Evolutionary conservation across 2,888 invertebrate species (phyloP), one percentile per base, ranked within the genome.

Genomic region (Nymphalis polychloros): DNA sequence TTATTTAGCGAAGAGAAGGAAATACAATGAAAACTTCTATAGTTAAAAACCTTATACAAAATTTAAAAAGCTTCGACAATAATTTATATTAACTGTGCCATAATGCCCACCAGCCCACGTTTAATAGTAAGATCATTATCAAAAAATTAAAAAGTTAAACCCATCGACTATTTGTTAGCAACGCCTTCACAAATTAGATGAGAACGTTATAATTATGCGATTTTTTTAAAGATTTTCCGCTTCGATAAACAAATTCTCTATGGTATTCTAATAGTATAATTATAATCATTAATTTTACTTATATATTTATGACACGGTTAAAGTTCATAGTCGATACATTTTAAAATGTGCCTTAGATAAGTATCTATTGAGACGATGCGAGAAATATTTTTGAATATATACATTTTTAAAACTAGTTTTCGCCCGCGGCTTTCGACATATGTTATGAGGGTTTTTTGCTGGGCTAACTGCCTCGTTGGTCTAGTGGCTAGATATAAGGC

Each of bases 101-200:
- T 52, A 55, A 48, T 60, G 60, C 63, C 57, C 69, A 8, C 41
- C 78, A 75, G 76, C 72, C 74, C 77, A 77, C 78, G 76, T 78
- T 78, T 47, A 63, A 61, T 78, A 64, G 55, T 55, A 19, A 63
- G 48, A 90, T 89, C 77, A 81, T 84, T 84, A 90, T 90, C 89
- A 79, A 78, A 82, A 84, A 82, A 79, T 85, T 87, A 85, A 88
- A 87, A 88, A 80, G 76, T 81, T 80, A 80, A 72, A 77, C 79
- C 82, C 84, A 86, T 83, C 84, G 83, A 82, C 84, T 86, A 84
- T 87, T 85, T 82, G 81, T 81, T 78, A 77, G 83, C 70, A 78
- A 84, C 90, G 89, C 90, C 90, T 81, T 77, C 81, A 64, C 70
- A 75, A 77, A 78, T 80, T 80, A 78, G 79, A 79, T 76, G 76